Percentiles rank a stretch among this genome's conserved stretches.
Evolutionary conservation across 2,797 vertebrate genomes (phyloP).

Genomic region (Gymnoscopelus braueri): DNA sequence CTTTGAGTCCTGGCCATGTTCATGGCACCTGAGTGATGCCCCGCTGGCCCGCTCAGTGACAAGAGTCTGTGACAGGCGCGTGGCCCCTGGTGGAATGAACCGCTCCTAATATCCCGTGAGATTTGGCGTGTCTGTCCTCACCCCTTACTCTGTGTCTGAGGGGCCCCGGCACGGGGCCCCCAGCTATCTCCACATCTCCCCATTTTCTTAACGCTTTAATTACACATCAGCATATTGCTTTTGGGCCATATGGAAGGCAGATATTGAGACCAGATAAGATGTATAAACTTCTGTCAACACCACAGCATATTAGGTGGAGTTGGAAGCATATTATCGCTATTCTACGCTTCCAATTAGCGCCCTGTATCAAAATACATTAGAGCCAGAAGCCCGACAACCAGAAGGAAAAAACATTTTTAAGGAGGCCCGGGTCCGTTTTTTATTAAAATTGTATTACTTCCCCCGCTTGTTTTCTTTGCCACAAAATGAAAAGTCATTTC

Average conservation of each 20-base stretch:
- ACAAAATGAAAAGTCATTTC: slow-evolving; percentile 70
- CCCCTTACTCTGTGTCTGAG: slow-evolving; percentile 81
- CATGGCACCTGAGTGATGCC: slow-evolving; percentile 42
- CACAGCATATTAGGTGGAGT: slow-evolving; percentile 79
- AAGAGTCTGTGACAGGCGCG: slow-evolving; percentile 57
- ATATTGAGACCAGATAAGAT: slow-evolving; percentile 87
- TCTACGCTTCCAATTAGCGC: slow-evolving; percentile 79
- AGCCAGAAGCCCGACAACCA: slow-evolving; percentile 55
- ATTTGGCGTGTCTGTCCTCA: slow-evolving; percentile 82
- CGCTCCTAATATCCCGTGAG: slow-evolving; percentile 74
- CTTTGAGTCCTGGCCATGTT: slow-evolving; percentile 24
- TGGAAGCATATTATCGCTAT: slow-evolving; percentile 78
- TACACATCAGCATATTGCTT: slow-evolving; percentile 82
- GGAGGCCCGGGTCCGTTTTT: slow-evolving; percentile 43
- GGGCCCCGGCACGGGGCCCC: slow-evolving; percentile 69
- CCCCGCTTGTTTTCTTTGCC: slow-evolving; percentile 67
- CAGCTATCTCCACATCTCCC: slow-evolving; percentile 81
- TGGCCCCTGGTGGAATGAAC: slow-evolving; percentile 71
- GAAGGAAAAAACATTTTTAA: slow-evolving; percentile 58
- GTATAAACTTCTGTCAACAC: slow-evolving; percentile 86
- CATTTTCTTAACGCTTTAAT: slow-evolving; percentile 85
- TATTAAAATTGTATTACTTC: slow-evolving; percentile 74
- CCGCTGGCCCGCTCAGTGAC: slow-evolving; percentile 51
- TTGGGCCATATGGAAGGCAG: slow-evolving; percentile 78
- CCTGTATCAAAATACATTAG: slow-evolving; percentile 80